Conservation (phyloP, 2,113 vertebrate genomes). For the Piaya cayana region DNA sequence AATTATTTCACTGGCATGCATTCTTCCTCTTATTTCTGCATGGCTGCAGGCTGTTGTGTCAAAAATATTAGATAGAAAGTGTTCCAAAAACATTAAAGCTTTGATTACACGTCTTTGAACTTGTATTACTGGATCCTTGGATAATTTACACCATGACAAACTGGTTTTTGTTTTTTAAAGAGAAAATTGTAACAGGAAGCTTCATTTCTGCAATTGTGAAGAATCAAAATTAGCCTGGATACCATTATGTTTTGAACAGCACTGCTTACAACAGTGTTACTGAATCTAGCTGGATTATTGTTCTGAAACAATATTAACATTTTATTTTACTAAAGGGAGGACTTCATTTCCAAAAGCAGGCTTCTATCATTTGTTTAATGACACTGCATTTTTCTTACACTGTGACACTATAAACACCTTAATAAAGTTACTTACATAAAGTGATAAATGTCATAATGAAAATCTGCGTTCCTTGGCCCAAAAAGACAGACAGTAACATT, state of each 20-base stretch:
- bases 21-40: neutral
- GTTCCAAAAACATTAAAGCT: neutral
- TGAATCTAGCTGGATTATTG: neutral
- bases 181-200: neutral
- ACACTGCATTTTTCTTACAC: neutral
- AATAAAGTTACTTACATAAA: conserved; percentile 81
- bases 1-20: neutral
- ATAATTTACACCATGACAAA: neutral
- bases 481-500: conserved; percentile 88
- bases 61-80: neutral
- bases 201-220: neutral
- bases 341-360: neutral
- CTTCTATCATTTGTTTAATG: neutral
- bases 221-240: neutral
- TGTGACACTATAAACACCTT: neutral
- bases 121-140: neutral
- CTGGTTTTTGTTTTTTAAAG: neutral
- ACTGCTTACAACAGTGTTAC: neutral
- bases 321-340: neutral
- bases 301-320: neutral
- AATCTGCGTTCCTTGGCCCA: conserved; percentile 90
- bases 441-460: conserved; percentile 94
- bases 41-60: neutral
- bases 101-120: conserved; percentile 8
- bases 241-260: neutral